Percentiles rank a stretch among this genome's conserved stretches.
These are phyloP conservation scores for Eonycteris spelaea DNA, from an alignment of 2,113 vertebrate species.

Conservation along the genomic window DNA sequence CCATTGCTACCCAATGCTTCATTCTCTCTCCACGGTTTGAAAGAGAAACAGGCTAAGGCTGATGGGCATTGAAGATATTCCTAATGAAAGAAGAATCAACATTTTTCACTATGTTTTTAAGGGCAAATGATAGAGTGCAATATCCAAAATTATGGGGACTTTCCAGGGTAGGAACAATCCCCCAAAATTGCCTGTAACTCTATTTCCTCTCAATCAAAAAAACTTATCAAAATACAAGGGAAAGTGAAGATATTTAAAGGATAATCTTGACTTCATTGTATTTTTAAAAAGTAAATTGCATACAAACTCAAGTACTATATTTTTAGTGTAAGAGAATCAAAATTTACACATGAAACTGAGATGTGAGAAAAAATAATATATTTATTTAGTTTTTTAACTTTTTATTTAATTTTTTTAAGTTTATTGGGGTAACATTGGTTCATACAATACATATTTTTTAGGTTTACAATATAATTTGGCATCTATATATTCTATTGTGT, in stretches of 20 bases:
- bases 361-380: not conserved
- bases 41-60: not conserved
- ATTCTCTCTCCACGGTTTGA: not conserved
- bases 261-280: not conserved
- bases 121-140: not conserved
- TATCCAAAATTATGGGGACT: not conserved
- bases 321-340: not conserved
- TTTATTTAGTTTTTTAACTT: too few species aligned
- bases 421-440: too few species aligned
- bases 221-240: not conserved
- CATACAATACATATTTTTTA: too few species aligned
- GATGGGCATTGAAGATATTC: not conserved
- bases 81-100: not conserved
- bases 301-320: not conserved
- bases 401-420: too few species aligned
- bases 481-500: too few species aligned
- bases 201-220: not conserved
- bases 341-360: not conserved
- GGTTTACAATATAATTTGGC: too few species aligned
- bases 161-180: not conserved
- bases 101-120: not conserved
- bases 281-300: not conserved
- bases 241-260: not conserved
- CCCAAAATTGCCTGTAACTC: not conserved
- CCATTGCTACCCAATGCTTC: not conserved